Evolutionary conservation across 2,113 vertebrate genomes (phyloP).

Genomic region (Microcebus murinus): DNA sequence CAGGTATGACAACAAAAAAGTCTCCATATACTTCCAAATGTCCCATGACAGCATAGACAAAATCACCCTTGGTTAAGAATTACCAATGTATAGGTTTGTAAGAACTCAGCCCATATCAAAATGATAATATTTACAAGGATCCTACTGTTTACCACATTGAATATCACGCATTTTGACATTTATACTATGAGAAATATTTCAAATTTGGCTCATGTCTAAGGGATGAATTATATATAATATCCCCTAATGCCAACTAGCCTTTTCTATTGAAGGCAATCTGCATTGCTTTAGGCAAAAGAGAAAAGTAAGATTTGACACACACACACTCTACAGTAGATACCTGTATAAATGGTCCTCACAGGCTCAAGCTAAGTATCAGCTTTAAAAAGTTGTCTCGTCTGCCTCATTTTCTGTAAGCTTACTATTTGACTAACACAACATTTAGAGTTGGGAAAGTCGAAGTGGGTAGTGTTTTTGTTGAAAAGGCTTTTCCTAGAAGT

Average conservation of each 20-base stretch:
- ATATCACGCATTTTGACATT: conserved; percentile 17
- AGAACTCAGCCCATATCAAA: not conserved
- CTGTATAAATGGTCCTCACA: not conserved
- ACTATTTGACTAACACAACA: conserved; percentile 33
- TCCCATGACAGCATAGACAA: not conserved
- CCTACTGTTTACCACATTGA: conserved; percentile 9
- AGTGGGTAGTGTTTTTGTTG: not conserved
- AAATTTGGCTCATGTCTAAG: conserved; percentile 33
- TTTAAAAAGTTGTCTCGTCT: conserved; percentile 28
- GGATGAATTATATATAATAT: conserved; percentile 46
- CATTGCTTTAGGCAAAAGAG: conserved; percentile 38
- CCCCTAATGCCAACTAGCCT: not conserved
- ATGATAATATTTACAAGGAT: conserved; percentile 11
- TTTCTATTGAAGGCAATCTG: conserved; percentile 54
- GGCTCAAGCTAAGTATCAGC: not conserved
- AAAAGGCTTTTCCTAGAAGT: not conserved
- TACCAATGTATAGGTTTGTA: not conserved
- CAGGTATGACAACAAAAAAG: not conserved
- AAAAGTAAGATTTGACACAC: not conserved
- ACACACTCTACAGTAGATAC: not conserved
- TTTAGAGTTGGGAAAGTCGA: conserved; percentile 18
- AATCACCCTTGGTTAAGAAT: not conserved
- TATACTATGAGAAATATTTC: conserved; percentile 42
- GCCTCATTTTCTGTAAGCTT: conserved; percentile 42
- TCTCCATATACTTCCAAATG: not conserved